Evolutionary conservation across 1,140 invertebrate species (phyloP), one percentile per base, ranked within the genome.

Genomic region (Fopius arisanus): DNA sequence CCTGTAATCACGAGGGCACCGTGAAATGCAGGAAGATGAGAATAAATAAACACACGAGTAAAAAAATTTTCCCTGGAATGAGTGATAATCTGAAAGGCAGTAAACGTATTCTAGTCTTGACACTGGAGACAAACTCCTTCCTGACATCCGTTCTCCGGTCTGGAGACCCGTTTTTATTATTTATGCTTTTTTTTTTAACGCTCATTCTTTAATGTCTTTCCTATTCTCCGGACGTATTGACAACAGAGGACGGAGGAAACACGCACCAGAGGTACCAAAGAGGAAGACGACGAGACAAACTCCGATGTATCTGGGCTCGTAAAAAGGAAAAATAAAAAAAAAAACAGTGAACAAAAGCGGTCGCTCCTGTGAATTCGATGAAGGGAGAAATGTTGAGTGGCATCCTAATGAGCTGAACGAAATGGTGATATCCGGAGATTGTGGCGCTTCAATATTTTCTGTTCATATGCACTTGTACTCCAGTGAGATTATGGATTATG

Each of bases 361-460:
- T 51, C 37, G 40, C 63, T 37, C 68, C 78, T 71, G 80, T 82
- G 79, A 69, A 80, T 83, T 81, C 82, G 81, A 84, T 81, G 78
- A 70, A 70, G 78, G 79, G 78, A 76, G 79, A 54, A 82, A 81
- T 82, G 83, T 82, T 79, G 80, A 74, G 75, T 79, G 79, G 84
- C 83, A 84, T 86, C 83, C 80, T 83, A 86, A 86, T 84, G 84
- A 84, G 83, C 79, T 77, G 77, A 77, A 68, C 78, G 77, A 70
- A 75, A 77, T 79, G 68, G 74, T 70, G 33, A 66, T 37, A 67
- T 67, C 77, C 75, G 76, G 75, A 79, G 68, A 48, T 77, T 67
- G 26, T 59, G 7, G 1, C 19, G 10, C 3, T 10, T 59, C 2
- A 10, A 21, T 21, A 26, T 59, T n/a, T 59, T 59, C n/a, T 2